Evolutionary conservation across 2,113 vertebrate genomes (phyloP), one percentile per base, ranked within the genome.

Genomic region (Lamprologus speciosus): DNA sequence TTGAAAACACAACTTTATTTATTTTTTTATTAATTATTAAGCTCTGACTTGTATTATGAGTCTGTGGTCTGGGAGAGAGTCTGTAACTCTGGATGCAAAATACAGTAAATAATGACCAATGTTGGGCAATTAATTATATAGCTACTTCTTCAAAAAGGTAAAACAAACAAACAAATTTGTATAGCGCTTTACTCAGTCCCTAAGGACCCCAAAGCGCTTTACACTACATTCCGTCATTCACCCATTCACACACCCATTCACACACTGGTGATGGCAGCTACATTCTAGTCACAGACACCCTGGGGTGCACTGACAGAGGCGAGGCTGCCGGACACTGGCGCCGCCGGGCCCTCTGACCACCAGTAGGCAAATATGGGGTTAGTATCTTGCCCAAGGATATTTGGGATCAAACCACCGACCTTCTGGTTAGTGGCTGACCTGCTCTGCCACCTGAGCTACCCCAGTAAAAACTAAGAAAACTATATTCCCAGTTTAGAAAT

Each of bases 271-370:
- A 26, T 26, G 54, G 2, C 53, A 26, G 55, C 55, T 28, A 5
- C 55, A 9, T 9, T 28, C 23, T 57, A 28, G 3, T 23, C 23
- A 28, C 23, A 5, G 55, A 23, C 0, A 0, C 23, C 23, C 55
- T 58, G 55, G 13, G 23, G 23, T 1, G 1, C 23, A 58, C 55
- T 58, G 55, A 58, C 55, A 9, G 55, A 9, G 13, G 26, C 3
- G 1, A 58, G 0, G 55, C 26, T 58, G 23, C 2, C 1, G 0
- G 55, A 28, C 55, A 28, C 1, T 1, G 55, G 26, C 13, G 23
- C 23, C 55, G 9, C 23, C 13, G 4, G 23, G 55, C 55, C 7
- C 1, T 57, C 7, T 57, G 13, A 57, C 0, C 12, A 58, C 14
- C 4, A 31, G 55, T 58, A 17, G 26, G 55, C 26, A 58, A 58